Conservation (phyloP, 2,888 invertebrate species). For the Diplolepis rosae region DNA sequence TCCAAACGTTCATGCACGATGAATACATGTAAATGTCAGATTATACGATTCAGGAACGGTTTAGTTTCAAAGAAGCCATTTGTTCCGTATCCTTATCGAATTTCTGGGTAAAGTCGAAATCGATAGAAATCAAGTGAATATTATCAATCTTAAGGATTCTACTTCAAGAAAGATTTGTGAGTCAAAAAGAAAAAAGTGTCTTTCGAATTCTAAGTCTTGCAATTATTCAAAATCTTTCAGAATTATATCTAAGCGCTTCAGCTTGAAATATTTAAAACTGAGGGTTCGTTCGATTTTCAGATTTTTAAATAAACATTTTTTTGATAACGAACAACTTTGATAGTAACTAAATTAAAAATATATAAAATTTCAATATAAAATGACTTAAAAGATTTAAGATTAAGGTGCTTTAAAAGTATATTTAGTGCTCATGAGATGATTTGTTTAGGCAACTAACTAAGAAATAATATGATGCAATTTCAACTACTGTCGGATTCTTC, state of each 20-base stretch:
- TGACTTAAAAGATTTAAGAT: too few species aligned
- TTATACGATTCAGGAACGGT: constrained; percentile 7
- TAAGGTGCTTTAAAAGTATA: too few species aligned
- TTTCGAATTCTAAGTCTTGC: not conserved
- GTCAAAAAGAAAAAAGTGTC: not conserved
- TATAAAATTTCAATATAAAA: too few species aligned
- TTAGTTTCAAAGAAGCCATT: constrained; percentile 21
- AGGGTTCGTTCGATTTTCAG: not conserved
- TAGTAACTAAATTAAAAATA: too few species aligned
- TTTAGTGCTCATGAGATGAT: too few species aligned
- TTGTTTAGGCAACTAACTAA: too few species aligned
- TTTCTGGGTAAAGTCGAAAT: constrained; percentile 19
- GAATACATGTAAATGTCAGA: constrained; percentile 9
- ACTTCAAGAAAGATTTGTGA: constrained; percentile 5
- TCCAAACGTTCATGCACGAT: constrained; percentile 14
- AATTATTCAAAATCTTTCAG: not conserved
- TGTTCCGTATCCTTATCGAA: constrained; percentile 14
- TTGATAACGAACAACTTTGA: too few species aligned
- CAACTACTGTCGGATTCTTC: too few species aligned
- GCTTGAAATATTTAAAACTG: not conserved
- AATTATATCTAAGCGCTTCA: not conserved
- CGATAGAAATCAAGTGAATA: constrained; percentile 24
- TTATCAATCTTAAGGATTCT: constrained; percentile 6
- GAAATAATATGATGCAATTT: too few species aligned
- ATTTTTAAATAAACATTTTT: not conserved